phyloP scores from a whole-genome alignment of 2,888 invertebrate genomes.

The Meghimatium bilineatum region DNA sequence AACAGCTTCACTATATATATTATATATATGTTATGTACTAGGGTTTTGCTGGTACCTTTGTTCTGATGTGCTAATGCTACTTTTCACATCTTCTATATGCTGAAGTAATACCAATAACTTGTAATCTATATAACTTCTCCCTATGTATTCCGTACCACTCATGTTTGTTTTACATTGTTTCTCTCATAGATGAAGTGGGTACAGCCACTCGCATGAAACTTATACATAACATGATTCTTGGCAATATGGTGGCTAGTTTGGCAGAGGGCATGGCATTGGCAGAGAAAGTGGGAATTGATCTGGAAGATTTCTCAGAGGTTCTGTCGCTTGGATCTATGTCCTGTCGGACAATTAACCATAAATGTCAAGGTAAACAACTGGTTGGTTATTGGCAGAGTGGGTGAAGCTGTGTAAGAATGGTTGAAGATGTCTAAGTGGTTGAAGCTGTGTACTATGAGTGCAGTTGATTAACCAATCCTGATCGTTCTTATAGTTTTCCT shows the following conservation, averaged over 20 bases:
- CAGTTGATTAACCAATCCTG: too few species aligned
- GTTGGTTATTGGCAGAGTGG: neutral
- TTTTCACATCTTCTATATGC: too few species aligned
- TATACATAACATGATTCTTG: conserved; percentile 91
- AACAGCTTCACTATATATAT: too few species aligned
- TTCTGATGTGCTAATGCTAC: too few species aligned
- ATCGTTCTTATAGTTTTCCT: too few species aligned
- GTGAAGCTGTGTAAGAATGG: too few species aligned
- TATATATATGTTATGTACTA: too few species aligned
- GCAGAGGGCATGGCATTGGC: conserved; percentile 96
- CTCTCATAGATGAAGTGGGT: conserved; percentile 87
- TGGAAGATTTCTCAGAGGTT: conserved; percentile 92
- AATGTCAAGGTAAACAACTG: conserved; percentile 83
- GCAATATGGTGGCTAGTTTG: conserved; percentile 92
- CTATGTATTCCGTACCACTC: too few species aligned
- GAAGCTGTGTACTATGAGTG: neutral
- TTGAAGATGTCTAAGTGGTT: neutral
- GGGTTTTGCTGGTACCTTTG: too few species aligned
- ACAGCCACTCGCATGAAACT: conserved; percentile 96
- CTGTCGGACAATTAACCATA: conserved; percentile 88
- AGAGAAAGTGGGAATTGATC: conserved; percentile 91
- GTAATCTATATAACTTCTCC: too few species aligned
- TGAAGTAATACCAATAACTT: too few species aligned
- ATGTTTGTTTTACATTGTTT: neutral
- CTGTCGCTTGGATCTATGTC: conserved; percentile 89